Base-by-base conservation (phyloP, 2,888 invertebrate species). In the Tenthredo notha region DNA sequence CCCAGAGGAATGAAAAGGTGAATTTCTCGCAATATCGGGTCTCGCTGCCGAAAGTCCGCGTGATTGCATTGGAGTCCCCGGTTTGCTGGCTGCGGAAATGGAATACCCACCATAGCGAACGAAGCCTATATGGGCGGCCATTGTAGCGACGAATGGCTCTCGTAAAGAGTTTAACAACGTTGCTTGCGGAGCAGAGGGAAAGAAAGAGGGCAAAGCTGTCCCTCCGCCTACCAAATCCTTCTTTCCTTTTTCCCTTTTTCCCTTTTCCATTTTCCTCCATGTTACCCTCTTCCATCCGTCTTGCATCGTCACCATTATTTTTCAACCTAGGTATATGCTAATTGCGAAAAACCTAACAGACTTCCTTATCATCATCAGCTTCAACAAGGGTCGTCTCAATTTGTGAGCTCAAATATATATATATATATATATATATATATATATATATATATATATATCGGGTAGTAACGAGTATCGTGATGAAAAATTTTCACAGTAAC, bases 81-180 rank as follows among this genome's bases (percentile, higher is more conserved):
- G 50, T 83, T 83, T 83, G 83, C 83, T 29, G 83, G 67, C 43
- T 83, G 80, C 61, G 83, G 47, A 83, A 83, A 83, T 83, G 83
- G 83, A 83, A 83, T 83, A 83, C 83, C 83, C 83, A 70, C 83
- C 83, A 83, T 58, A 80, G 21, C 83, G 83, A 83, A 33, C 67
- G 83, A 50, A 83, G 83, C 83, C 83, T 83, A 70, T 83, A 83
- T 70, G 84, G 85, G 85, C 86, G 85, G 86, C 87, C 88, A 88
- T 87, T 88, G 88, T 87, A 90, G 87, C 89, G 91, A 91, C 90
- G 92, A 92, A 92, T 92, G 91, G 90, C 87, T 89, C 90, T 92
- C 92, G 91, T 92, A 92, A 92, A 92, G 91, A 91, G 90, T 92
- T 92, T 92, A 92, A 92, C 91, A 91, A 91, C 91, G 90, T 87